Evolutionary conservation across 2,888 invertebrate genomes (phyloP).

Genomic region (Eupithecia abbreviata): DNA sequence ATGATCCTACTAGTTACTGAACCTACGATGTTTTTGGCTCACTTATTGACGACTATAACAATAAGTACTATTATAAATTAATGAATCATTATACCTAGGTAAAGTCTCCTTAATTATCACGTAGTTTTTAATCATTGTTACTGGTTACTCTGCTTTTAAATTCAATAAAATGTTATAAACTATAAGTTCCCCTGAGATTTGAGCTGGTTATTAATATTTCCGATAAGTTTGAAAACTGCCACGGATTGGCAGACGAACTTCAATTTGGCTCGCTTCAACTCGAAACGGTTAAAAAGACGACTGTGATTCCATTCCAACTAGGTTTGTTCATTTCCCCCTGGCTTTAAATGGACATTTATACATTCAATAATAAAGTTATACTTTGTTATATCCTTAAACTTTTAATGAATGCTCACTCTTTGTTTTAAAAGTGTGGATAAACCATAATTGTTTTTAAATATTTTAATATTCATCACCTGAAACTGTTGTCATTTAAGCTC

Average conservation of each 20-base stretch:
- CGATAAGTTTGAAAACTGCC: conserved; percentile 55
- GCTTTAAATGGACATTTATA: conserved; percentile 59
- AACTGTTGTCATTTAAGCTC: not conserved
- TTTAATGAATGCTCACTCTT: conserved; percentile 63
- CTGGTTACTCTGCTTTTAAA: not conserved
- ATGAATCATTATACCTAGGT: too few relatives aligned
- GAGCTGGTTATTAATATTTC: conserved; percentile 58
- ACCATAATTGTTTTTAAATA: not conserved
- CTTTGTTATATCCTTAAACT: conserved; percentile 57
- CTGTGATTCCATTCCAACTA: conserved; percentile 41
- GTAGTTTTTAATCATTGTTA: not conserved
- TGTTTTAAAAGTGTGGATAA: conserved; percentile 29
- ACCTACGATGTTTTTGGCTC: not conserved
- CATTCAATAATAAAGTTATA: conserved; percentile 62
- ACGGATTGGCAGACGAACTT: conserved; percentile 35
- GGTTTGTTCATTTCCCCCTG: conserved; percentile 51
- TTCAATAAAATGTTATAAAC: not conserved
- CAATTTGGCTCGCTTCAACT: conserved; percentile 37
- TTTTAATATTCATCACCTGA: not conserved
- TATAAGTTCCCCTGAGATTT: conserved; percentile 37
- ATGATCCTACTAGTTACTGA: conserved; percentile 1
- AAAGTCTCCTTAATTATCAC: too few relatives aligned
- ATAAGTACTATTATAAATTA: not conserved
- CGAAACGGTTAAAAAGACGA: conserved; percentile 49
- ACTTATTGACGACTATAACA: not conserved